Evolutionary conservation across 2,797 vertebrate species (phyloP).

Genomic region (Chelidonichthys spinosus): DNA sequence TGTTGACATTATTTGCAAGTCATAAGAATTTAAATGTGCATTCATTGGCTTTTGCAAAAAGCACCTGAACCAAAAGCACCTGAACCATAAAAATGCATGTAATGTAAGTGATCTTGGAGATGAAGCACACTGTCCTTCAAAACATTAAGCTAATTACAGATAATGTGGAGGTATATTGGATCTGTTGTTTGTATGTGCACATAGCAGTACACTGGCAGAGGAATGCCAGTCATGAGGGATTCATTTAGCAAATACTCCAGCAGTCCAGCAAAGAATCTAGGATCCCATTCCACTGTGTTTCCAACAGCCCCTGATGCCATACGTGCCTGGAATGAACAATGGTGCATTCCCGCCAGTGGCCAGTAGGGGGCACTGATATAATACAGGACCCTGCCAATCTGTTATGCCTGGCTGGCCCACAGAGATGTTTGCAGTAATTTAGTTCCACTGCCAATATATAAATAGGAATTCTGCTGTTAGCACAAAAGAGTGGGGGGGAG

Average conservation of each 20-base stretch:
- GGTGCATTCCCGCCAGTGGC: conserved; percentile 36
- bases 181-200: conserved; percentile 45
- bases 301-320: conserved; percentile 51
- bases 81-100: conserved; percentile 22
- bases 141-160: conserved; percentile 25
- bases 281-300: conserved; percentile 75
- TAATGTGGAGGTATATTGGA: conserved; percentile 46
- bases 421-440: conserved; percentile 87
- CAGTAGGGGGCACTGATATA: conserved; percentile 87
- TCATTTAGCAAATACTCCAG: conserved; percentile 78
- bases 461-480: conserved; percentile 87
- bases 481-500: conserved; percentile 78
- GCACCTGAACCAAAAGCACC: not conserved
- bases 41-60: conserved; percentile 4
- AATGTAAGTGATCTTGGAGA: conserved; percentile 12
- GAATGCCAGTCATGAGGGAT: conserved; percentile 73
- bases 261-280: conserved; percentile 69
- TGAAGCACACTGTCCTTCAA: conserved; percentile 3
- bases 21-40: not conserved
- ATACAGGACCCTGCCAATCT: conserved; percentile 80
- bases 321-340: conserved; percentile 74
- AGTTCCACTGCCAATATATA: conserved; percentile 87
- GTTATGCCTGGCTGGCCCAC: conserved; percentile 82
- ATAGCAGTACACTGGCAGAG: conserved; percentile 46
- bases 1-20: conserved; percentile 7